Evolutionary conservation across 2,113 vertebrate species (phyloP).

Genomic region (Nothoprocta pentlandii): DNA sequence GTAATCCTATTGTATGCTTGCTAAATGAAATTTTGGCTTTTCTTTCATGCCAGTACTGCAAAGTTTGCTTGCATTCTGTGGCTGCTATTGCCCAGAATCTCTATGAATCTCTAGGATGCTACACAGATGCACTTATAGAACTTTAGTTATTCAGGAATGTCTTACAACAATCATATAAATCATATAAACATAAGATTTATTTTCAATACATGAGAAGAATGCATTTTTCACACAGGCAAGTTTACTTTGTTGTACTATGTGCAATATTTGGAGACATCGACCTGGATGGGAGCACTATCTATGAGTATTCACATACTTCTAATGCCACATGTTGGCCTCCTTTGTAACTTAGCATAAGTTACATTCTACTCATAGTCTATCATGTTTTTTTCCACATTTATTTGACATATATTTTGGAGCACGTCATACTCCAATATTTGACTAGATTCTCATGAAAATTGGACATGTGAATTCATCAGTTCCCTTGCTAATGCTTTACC

Average conservation of each 20-base stretch:
- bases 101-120: background rate
- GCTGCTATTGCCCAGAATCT: background rate
- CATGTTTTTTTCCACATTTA: slow-evolving; percentile 24
- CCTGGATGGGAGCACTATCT: background rate
- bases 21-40: background rate
- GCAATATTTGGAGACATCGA: background rate
- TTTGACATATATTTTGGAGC: background rate
- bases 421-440: background rate
- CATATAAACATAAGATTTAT: background rate
- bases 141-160: background rate
- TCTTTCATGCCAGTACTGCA: background rate
- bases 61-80: background rate
- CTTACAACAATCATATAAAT: background rate
- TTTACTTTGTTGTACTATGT: background rate
- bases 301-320: background rate
- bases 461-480: background rate
- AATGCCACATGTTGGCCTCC: background rate
- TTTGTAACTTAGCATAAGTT: background rate
- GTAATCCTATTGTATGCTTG: background rate
- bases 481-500: background rate
- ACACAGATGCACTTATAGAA: background rate
- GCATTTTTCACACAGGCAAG: background rate
- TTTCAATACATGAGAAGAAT: background rate
- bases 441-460: background rate
- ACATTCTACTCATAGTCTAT: background rate